Percentiles rank a stretch among this genome's conserved stretches.
Conservation (phyloP, 2,797 vertebrate genomes). For the Mycteria americana region DNA sequence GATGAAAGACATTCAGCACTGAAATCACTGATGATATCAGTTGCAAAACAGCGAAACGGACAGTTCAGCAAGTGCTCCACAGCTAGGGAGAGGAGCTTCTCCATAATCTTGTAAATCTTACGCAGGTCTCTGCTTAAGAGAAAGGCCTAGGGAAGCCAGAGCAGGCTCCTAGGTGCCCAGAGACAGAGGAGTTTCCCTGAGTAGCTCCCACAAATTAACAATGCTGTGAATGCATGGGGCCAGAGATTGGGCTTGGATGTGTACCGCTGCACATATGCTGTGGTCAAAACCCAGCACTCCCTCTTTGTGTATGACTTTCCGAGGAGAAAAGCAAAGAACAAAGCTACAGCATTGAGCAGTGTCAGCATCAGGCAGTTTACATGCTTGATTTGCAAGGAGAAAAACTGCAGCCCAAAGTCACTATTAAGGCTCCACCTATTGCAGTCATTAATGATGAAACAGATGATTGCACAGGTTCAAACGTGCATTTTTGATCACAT, state of each 20-base stretch:
- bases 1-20: no score
- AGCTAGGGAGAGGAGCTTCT: background rate
- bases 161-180: background rate
- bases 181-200: background rate
- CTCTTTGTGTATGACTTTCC: background rate
- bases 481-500: background rate
- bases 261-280: accelerated
- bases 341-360: background rate
- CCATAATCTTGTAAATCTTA: background rate
- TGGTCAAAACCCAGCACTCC: background rate
- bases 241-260: accelerated
- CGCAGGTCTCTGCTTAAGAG: background rate
- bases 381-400: background rate
- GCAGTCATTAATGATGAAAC: background rate
- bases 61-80: background rate
- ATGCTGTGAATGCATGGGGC: accelerated
- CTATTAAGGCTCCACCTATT: background rate
- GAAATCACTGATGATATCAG: no score
- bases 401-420: background rate
- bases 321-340: background rate
- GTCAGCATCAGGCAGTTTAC: background rate
- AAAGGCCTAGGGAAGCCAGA: background rate
- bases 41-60: background rate
- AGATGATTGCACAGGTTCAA: background rate
- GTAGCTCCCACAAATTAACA: background rate